Base-by-base conservation (phyloP, 2,113 vertebrate species). In the Thalassarche chlororhynchos region DNA sequence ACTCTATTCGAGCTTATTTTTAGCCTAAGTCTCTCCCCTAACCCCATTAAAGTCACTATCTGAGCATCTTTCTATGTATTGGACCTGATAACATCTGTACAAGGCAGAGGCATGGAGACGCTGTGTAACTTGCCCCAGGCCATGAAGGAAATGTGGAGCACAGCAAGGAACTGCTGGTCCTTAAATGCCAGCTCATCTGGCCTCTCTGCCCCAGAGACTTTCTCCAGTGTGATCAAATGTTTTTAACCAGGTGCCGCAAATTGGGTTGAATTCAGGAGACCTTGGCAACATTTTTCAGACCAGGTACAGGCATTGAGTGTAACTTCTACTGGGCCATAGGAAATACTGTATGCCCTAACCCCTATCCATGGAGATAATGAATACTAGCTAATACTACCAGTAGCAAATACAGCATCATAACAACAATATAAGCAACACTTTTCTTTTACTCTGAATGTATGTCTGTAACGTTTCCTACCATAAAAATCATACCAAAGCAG, bases 31-130 rank as follows among this genome's bases (percentile, higher is more conserved):
- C 31, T 90, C 81, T 92, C 36, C 55, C 31, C 25, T 66, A 58
- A 26, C 54, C 46, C 74, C 31, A 42, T 46, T 93, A 76, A 90
- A 83, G 54, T 21, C 25, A 1, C 36, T 80, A 80, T 90, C 82
- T 58, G 93, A 66, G 5, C 40, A 65, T 72, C 81, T 96, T 12
- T 72, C 5, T 0, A 0, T 55, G 21, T 21, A 32, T 13, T 57
- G 36, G 74, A 40, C 31, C 28, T 74, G 97, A 97, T 97, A 97
- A 88, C 15, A 93, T 97, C 93, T 83, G 75, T 51, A 93, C 78
- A 70, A 72, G 44, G 58, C 62, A 51, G 28, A 74, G 62, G 62
- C 52, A 77, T 86, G 84, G 93, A 80, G 77, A 64, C 0, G 3
- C 47, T 32, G 7, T 14, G 52, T 51, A 87, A 80, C 31, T 83